Base-by-base conservation (phyloP, 2,888 invertebrate species). In the Cephonodes hylas region DNA sequence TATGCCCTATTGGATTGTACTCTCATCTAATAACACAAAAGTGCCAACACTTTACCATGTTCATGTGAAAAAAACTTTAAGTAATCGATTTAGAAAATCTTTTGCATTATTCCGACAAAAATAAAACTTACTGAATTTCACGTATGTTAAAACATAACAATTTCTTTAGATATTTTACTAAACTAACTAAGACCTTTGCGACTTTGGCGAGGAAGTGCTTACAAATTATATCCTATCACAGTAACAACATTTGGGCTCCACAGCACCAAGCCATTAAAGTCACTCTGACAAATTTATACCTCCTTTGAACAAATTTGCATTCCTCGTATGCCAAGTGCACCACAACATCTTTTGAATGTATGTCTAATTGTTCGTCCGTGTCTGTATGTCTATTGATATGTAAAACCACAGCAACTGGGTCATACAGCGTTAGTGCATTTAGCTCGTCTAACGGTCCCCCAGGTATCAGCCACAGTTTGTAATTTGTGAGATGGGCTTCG, bases 401-500 rank as follows among this genome's bases (percentile, higher is more conserved):
- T 83, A 77, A 84, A 88, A 79, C 74, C 72, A 62, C 10, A 72
- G 68, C 64, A 87, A 83, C 79, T 82, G 71, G 86, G 86, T 73
- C 84, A 81, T 80, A 81, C 79, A 71, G 74, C 77, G 76, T 76
- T 79, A 71, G 74, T 78, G 76, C 76, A 87, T 88, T 84, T 84
- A 79, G 88, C 66, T 60, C 88, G 67, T 68, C 60, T 87, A 90
- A 86, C 90, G 87, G 89, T 75, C 65, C 68, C 69, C 58, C 74
- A 81, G 82, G 83, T 42, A 31, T 53, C 34, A 34, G 34, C 38
- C n/a, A 15, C 27, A 53, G 53, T 20, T 45, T 25, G 25, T 46
- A 22, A 45, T 48, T 18, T 31, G 31, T 18, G 27, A 31, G 53
- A 53, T 18, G 31, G n/a, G 48, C 7, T 25, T 25, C 6, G 15